Conservation (phyloP, 2,888 invertebrate genomes). For the Antheraea yamamai region DNA sequence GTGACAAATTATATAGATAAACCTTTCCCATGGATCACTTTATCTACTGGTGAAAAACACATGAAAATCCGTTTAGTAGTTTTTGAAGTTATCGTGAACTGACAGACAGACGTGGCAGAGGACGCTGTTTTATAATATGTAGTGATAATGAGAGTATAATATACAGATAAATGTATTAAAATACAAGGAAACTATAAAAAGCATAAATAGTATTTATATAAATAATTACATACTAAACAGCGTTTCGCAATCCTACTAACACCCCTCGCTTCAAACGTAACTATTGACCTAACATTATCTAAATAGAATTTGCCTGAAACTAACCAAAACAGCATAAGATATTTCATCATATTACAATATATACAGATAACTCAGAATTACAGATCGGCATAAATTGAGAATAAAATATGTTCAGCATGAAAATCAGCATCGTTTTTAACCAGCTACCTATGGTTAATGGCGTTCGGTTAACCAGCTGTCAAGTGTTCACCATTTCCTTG, state of each 20-base stretch:
- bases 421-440: slow-evolving; percentile 53
- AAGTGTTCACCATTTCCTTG: slow-evolving; percentile 62
- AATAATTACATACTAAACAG: neutral
- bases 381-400: slow-evolving; percentile 58
- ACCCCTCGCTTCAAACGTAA: neutral
- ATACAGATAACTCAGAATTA: slow-evolving; percentile 60
- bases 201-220: neutral
- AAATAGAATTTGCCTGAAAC: neutral
- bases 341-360: slow-evolving; percentile 58
- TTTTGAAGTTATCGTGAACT: no score
- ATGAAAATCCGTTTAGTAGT: no score
- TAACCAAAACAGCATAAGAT: slow-evolving; percentile 45
- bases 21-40: no score
- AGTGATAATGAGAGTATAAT: no score
- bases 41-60: no score
- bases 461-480: slow-evolving; percentile 68
- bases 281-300: neutral
- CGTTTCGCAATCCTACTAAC: neutral
- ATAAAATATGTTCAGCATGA: slow-evolving; percentile 53
- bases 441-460: slow-evolving; percentile 63
- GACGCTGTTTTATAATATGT: no score
- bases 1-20: no score
- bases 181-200: neutral
- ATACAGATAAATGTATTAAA: no score
- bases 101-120: no score